A percentile compares a stretch with the other conserved stretches of the same genome.
These are phyloP conservation scores for Diglossa cyanea DNA, from an alignment of 2,797 vertebrate genomes.

Conservation along the genomic window DNA sequence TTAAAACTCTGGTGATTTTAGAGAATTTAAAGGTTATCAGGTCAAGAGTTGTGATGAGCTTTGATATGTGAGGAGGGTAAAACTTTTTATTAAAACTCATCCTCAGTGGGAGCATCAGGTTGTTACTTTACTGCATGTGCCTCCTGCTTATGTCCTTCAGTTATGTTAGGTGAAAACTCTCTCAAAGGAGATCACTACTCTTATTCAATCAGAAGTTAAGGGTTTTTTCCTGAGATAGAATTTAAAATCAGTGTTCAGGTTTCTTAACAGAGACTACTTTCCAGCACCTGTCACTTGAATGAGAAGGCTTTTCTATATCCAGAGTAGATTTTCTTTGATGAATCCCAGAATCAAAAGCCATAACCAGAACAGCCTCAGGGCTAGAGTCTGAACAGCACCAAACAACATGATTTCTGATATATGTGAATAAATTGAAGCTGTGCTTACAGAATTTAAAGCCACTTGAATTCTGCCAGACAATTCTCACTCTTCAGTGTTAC, in stretches of 20 bases:
- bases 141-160: not conserved
- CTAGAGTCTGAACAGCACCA: not conserved
- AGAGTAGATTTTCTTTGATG: not conserved
- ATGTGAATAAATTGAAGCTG: not conserved
- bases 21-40: not conserved
- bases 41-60: not conserved
- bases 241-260: not conserved
- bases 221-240: not conserved
- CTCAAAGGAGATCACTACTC: not conserved
- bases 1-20: not conserved
- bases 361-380: not conserved
- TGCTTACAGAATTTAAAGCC: not conserved
- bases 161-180: not conserved
- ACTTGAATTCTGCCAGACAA: not conserved
- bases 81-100: not conserved
- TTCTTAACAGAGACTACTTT: not conserved
- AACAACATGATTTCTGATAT: not conserved
- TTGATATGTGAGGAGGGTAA: not conserved
- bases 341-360: not conserved
- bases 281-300: not conserved
- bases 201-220: not conserved
- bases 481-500: not conserved
- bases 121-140: not conserved
- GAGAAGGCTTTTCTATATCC: not conserved
- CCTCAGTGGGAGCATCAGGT: not conserved